Percentiles rank a stretch among this genome's conserved stretches.
These are phyloP conservation scores for Lophius piscatorius DNA, from an alignment of 2,113 vertebrate species.

Conservation along the genomic window DNA sequence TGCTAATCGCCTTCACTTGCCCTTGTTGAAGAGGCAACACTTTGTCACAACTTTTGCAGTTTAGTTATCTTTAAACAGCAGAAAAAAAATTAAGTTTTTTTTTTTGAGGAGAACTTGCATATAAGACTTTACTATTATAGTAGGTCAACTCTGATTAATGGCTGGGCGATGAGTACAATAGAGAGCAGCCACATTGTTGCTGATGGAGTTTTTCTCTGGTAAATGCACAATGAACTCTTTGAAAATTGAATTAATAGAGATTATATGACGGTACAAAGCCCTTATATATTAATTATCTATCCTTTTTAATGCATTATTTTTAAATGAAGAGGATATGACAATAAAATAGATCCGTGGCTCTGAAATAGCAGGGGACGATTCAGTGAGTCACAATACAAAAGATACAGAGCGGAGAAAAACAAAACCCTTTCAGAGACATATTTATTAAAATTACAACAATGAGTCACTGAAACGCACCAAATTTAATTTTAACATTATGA, in stretches of 20 bases:
- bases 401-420: background rate
- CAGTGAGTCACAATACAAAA: background rate
- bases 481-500: constrained; percentile 1
- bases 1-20: background rate
- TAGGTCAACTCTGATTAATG: constrained; percentile 33
- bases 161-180: constrained; percentile 23
- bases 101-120: too few relatives aligned
- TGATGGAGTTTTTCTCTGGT: constrained; percentile 37
- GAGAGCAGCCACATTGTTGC: constrained; percentile 8
- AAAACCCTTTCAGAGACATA: constrained; percentile 17
- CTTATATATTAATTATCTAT: constrained; percentile 26
- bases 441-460: constrained; percentile 39
- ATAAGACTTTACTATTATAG: too few relatives aligned
- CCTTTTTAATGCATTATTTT: constrained; percentile 35
- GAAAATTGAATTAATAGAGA: constrained; percentile 42
- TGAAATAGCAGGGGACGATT: constrained; percentile 16
- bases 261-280: constrained; percentile 13
- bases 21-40: too few relatives aligned
- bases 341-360: constrained; percentile 14
- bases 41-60: constrained; percentile 11
- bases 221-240: constrained; percentile 51
- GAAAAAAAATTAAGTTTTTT: too few relatives aligned
- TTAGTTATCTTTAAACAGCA: background rate
- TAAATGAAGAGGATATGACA: constrained; percentile 17
- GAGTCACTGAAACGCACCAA: constrained; percentile 18